A percentile compares a stretch with the other conserved stretches of the same genome.
phyloP scores from a whole-genome alignment of 2,797 vertebrate genomes.

The Sandelia bainsii region DNA sequence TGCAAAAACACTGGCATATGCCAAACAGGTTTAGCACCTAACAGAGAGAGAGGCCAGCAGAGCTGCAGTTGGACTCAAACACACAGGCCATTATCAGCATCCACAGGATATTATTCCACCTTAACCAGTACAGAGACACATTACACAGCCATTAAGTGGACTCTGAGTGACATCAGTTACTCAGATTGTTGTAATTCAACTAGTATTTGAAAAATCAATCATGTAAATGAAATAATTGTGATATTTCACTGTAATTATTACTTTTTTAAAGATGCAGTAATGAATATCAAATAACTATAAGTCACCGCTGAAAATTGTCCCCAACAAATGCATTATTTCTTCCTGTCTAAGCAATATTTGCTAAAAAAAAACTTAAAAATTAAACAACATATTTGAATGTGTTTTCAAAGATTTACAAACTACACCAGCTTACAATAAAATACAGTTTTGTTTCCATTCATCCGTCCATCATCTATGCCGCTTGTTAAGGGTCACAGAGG shows the following conservation, averaged over 20 bases:
- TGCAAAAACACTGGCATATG: constrained; percentile 43
- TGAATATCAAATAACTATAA: too few species aligned
- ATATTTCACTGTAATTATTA: too few species aligned
- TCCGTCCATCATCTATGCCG: background rate
- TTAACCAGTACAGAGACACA: background rate
- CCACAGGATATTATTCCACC: background rate
- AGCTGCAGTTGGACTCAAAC: constrained; percentile 22
- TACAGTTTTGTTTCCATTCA: background rate
- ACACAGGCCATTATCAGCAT: constrained; percentile 15
- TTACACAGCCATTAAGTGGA: background rate
- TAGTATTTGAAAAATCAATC: too few species aligned
- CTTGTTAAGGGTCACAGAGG: background rate
- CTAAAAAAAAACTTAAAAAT: background rate
- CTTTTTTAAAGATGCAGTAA: too few species aligned
- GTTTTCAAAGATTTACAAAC: background rate
- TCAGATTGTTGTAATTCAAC: background rate
- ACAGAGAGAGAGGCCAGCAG: constrained; percentile 5
- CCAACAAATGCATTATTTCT: too few species aligned
- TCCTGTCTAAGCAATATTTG: background rate
- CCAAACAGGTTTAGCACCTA: constrained; percentile 41
- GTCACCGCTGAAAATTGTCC: background rate
- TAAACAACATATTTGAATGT: background rate
- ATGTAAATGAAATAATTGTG: too few species aligned
- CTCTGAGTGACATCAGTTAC: background rate
- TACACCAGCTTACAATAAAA: background rate